Evolutionary conservation across 1,140 invertebrate species (phyloP), one percentile per base, ranked within the genome.

Genomic region (Magallana angulata): DNA sequence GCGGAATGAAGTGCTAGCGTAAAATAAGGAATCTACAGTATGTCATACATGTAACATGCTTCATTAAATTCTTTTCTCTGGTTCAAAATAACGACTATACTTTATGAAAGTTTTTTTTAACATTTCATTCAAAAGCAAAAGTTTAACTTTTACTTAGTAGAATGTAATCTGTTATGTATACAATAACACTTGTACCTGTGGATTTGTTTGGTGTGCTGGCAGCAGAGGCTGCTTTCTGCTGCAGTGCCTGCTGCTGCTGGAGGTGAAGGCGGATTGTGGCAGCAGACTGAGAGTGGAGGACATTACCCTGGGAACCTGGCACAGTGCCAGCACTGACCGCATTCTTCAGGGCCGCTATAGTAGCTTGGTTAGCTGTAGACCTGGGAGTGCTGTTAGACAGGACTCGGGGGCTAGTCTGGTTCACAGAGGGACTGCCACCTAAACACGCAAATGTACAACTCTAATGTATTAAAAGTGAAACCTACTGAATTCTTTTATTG

Each of bases 211-310:
- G 87, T 4, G 87, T 62, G 18, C 85, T 86, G 7, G 88, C 82
- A 59, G 87, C 60, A 64, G 85, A 85, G 18, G 87, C 81, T 14
- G 88, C 83, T 24, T 58, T 80, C 30, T 84, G 83, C 30, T 86
- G 86, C 36, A 64, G 85, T 57, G 81, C 84, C 80, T 87, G 87
- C 86, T 85, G 89, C 64, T 86, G 90, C 85, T 76, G 90, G 71
- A 84, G 85, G 71, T 88, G 90, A 64, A 84, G 71, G 59, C 86
- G 87, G 24, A 84, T 86, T n/a, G 57, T 87, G 11, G 86, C 86
- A 59, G 36, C 62, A n/a, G 83, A 62, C 59, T 83, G 86, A 11
- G 86, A 86, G 57, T 62, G 57, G 82, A 30, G 82, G n/a, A 60
- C 14, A 24, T 62, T 84, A 1, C 57, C 82, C 30, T 59, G 57